Evolutionary conservation across 2,888 invertebrate species (phyloP).

Genomic region (Acanthococcus lagerstroemiae): DNA sequence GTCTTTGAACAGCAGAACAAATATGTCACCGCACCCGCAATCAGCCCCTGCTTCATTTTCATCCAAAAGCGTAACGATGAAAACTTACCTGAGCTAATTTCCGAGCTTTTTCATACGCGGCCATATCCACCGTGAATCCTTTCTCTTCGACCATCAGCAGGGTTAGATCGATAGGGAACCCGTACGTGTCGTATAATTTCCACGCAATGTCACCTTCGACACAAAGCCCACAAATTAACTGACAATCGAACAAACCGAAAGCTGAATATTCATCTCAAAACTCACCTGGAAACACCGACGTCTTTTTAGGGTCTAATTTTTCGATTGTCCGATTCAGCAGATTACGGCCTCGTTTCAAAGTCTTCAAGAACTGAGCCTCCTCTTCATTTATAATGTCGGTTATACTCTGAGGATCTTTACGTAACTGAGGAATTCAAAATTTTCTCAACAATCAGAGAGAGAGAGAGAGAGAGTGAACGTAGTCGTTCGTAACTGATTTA

Average conservation of each 20-base stretch:
- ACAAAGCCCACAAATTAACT: background rate
- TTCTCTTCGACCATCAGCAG: conserved; percentile 96
- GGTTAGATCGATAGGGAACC: conserved; percentile 96
- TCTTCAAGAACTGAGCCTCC: conserved; percentile 94
- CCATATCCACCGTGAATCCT: conserved; percentile 76
- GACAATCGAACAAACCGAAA: background rate
- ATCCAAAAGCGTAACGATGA: background rate
- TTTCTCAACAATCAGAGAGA: background rate
- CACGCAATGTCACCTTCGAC: conserved; percentile 76
- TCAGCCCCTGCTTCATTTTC: background rate
- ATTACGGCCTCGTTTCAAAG: conserved; percentile 78
- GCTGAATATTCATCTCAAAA: background rate
- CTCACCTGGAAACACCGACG: conserved; percentile 61
- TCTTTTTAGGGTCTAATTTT: conserved; percentile 55
- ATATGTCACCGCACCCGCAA: background rate
- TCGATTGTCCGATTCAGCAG: conserved; percentile 81
- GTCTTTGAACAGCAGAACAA: too few relatives aligned
- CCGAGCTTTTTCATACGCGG: conserved; percentile 81
- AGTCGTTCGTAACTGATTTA: background rate
- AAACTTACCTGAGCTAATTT: conserved; percentile 62
- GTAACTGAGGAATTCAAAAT: conserved; percentile 45
- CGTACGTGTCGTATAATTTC: conserved; percentile 97
- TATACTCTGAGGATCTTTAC: conserved; percentile 79
- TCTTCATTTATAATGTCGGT: conserved; percentile 96
- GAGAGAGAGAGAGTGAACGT: background rate